Evolutionary conservation across 2,113 vertebrate genomes (phyloP), one percentile per base, ranked within the genome.

Genomic region (Piaya cayana): DNA sequence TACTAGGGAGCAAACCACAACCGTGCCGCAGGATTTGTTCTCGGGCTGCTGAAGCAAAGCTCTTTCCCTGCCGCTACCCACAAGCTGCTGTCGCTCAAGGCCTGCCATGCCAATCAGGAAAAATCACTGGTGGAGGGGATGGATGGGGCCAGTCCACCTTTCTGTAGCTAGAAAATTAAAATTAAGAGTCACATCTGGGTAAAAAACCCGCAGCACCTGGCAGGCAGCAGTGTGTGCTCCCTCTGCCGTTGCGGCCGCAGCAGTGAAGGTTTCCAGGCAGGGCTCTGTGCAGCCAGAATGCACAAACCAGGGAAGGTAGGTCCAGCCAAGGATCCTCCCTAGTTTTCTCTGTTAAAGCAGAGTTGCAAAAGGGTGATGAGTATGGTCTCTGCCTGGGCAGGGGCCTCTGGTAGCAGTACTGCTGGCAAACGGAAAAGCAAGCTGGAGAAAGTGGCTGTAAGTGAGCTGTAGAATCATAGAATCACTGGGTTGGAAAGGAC

Each of bases 161-260:
- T 62, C 25, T 36, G 49, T 6, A 55, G 64, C 43, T 49, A 22
- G 64, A 60, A 91, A 93, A 95, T 71, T 0, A 27, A 62, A 85
- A 94, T 55, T 1, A 32, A 49, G 39, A 87, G 70, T 15, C 84
- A 21, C 34, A 42, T 75, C 55, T 30, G 81, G 68, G 39, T 39
- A 8, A 69, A 5, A 27, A 62, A n/a, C 5, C 17, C 1, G 5
- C 8, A 0, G 52, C 14, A 47, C 39, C 84, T 7, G 32, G 52
- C 74, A 68, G 82, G 89, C 79, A 89, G 76, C 17, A 1, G 49
- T 8, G 16, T 56, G 93, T 89, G 96, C 95, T 96, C 94, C 96
- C 96, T 96, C 96, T 96, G 92, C 96, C 27, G 93, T 97, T 8
- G 76, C 71, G 23, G 69, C 52, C 6, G 62, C 58, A 63, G 88